A percentile compares a stretch with the other conserved stretches of the same genome.
These are phyloP conservation scores for Perizoma affinitatum DNA, from an alignment of 2,888 invertebrate genomes.

Conservation along the genomic window DNA sequence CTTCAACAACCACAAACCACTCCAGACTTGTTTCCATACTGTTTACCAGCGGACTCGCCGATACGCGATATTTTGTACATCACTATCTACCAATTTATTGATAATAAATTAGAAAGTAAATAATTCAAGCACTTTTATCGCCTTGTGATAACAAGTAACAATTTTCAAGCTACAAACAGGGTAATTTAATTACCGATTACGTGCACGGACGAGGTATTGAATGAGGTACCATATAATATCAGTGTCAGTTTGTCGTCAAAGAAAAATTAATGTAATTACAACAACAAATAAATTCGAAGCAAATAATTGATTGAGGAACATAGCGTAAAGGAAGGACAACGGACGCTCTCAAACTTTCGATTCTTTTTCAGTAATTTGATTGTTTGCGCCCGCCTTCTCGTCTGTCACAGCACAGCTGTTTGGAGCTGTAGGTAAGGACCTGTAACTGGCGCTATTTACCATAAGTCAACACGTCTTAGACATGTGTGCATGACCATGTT, in stretches of 20 bases:
- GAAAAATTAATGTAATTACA: neutral
- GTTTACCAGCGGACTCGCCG: constrained; percentile 45
- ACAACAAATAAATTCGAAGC: neutral
- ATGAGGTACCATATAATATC: neutral
- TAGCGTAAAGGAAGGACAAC: neutral
- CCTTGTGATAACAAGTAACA: constrained; percentile 66
- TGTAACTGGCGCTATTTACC: too few species aligned
- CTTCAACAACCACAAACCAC: constrained; percentile 24
- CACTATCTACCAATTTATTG: constrained; percentile 49
- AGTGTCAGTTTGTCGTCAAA: too few species aligned
- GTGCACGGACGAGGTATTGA: neutral
- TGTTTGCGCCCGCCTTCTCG: too few species aligned
- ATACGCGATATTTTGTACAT: constrained; percentile 41
- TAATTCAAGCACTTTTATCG: constrained; percentile 36
- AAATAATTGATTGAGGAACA: neutral
- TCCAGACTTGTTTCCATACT: constrained; percentile 43
- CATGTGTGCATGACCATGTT: too few species aligned
- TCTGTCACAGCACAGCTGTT: too few species aligned
- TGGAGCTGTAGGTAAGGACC: too few species aligned
- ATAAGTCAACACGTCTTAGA: too few species aligned
- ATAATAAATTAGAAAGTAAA: constrained; percentile 59
- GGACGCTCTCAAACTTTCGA: neutral
- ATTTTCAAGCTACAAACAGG: constrained; percentile 10
- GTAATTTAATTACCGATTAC: constrained; percentile 13
- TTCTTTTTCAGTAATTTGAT: too few species aligned